Evolutionary conservation across 2,797 vertebrate species (phyloP).

Genomic region (Craterocephalus amniculus): DNA sequence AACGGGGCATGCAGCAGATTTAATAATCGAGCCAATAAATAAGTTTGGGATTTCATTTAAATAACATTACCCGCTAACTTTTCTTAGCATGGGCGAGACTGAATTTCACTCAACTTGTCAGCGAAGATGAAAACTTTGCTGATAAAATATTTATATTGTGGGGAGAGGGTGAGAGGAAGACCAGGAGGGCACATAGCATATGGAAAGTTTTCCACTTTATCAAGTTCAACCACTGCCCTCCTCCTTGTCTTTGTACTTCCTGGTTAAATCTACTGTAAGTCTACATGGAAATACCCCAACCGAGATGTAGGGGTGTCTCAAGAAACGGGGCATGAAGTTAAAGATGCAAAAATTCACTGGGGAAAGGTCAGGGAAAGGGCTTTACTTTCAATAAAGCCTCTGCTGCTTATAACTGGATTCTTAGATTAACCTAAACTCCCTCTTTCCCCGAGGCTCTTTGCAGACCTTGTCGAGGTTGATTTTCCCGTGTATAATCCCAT

Average conservation of each 20-base stretch:
- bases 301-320: constrained; percentile 16
- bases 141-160: constrained; percentile 54
- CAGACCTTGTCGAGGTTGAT: not conserved
- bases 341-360: constrained; percentile 24
- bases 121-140: constrained; percentile 18
- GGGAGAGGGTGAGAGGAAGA: not conserved
- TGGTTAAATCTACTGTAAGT: not conserved
- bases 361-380: constrained; percentile 18
- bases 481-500: constrained; percentile 5
- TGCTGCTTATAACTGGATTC: constrained; percentile 11
- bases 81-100: constrained; percentile 3
- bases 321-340: constrained; percentile 20
- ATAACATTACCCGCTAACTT: not conserved
- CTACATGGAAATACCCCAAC: not conserved
- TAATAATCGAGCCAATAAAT: constrained; percentile 17
- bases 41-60: constrained; percentile 7
- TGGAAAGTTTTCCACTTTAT: constrained; percentile 7
- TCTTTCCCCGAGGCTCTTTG: not conserved
- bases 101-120: constrained; percentile 20
- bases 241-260: not conserved
- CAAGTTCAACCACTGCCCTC: not conserved
- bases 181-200: constrained; percentile 7
- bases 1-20: not conserved
- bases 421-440: too few relatives aligned
- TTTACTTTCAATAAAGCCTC: not conserved